These are phyloP conservation scores for Caenorhabditis plicata DNA, from an alignment of 2,888 invertebrate genomes.

Conservation along the genomic window DNA sequence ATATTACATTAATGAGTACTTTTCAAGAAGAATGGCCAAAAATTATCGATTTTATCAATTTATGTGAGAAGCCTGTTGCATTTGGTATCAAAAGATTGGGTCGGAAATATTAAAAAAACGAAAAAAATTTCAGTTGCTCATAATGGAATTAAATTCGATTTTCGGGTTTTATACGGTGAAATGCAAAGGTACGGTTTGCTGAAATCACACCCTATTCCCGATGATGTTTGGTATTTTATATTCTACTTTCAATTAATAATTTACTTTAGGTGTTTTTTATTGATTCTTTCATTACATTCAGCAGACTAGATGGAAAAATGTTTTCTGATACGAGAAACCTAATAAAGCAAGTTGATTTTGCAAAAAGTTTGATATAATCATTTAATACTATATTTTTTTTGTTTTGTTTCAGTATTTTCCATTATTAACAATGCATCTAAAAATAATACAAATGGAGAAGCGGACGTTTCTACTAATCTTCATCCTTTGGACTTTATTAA, in stretches of 20 bases:
- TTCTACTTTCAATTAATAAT: no score
- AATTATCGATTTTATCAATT: constrained; percentile 43
- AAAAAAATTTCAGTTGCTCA: constrained; percentile 43
- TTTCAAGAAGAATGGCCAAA: constrained; percentile 36
- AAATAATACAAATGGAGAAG: background rate
- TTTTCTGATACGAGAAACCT: background rate
- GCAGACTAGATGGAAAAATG: constrained; percentile 38
- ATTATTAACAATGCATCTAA: background rate
- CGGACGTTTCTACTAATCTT: background rate
- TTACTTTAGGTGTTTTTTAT: constrained; percentile 43
- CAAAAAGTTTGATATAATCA: background rate
- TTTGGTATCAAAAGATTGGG: constrained; percentile 12
- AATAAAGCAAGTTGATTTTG: constrained; percentile 13
- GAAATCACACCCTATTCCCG: constrained; percentile 14
- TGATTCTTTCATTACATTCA: constrained; percentile 46
- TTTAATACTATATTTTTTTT: background rate
- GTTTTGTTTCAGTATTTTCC: background rate
- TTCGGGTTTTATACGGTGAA: constrained; percentile 53
- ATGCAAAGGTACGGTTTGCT: constrained; percentile 35
- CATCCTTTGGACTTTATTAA: constrained; percentile 10
- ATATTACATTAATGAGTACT: constrained; percentile 4
- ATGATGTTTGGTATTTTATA: constrained; percentile 3
- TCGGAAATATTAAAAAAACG: background rate
- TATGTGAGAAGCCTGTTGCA: constrained; percentile 42
- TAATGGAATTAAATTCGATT: constrained; percentile 50